Evolutionary conservation across 2,888 invertebrate species (phyloP).

Genomic region (Epirrita christyi): DNA sequence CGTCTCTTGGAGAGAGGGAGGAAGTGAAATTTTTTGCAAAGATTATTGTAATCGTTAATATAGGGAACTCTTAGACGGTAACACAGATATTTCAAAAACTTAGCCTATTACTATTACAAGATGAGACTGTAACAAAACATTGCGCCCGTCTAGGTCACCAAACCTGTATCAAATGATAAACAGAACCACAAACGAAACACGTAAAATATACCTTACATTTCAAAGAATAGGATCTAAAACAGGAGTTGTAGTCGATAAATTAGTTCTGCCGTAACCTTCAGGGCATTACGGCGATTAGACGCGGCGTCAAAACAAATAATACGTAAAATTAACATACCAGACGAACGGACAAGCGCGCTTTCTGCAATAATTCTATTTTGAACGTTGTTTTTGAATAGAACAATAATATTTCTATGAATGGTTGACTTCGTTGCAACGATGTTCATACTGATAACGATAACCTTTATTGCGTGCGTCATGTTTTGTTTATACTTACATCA

Average conservation of each 20-base stretch:
- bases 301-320: constrained; percentile 51
- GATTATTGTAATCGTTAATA: too few species aligned
- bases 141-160: constrained; percentile 50
- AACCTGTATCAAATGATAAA: constrained; percentile 61
- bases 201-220: constrained; percentile 38
- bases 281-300: constrained; percentile 45
- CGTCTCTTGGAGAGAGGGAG: too few species aligned
- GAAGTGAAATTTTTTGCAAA: too few species aligned
- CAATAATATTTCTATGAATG: not conserved
- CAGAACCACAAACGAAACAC: constrained; percentile 34
- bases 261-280: constrained; percentile 53
- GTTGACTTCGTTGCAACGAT: too few species aligned
- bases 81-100: too few species aligned
- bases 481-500: too few species aligned
- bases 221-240: constrained; percentile 33
- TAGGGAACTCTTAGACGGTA: too few species aligned
- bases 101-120: too few species aligned
- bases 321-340: constrained; percentile 19
- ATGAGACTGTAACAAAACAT: not conserved
- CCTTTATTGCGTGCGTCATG: too few species aligned
- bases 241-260: constrained; percentile 16
- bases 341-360: constrained; percentile 14
- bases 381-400: not conserved
- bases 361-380: constrained; percentile 20
- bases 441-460: too few species aligned